phyloP scores from a whole-genome alignment of 2,888 invertebrate species.

The Pammene fasciana region DNA sequence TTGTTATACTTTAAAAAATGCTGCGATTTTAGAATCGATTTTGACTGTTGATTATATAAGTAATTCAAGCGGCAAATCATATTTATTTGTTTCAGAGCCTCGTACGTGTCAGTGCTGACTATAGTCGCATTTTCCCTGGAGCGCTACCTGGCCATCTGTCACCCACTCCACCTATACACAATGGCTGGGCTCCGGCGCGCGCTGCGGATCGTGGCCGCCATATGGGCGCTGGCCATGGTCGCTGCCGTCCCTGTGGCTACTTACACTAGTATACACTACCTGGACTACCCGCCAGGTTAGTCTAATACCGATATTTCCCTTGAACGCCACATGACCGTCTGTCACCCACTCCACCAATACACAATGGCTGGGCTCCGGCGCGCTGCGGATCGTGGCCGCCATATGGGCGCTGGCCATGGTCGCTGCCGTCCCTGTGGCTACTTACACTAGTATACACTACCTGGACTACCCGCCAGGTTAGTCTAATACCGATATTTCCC shows the following conservation, averaged over 20 bases:
- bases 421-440: too few relatives aligned
- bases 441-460: too few relatives aligned
- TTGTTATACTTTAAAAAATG: too few relatives aligned
- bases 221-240: conserved; percentile 90
- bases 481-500: conserved; percentile 80
- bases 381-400: conserved; percentile 74
- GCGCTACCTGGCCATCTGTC: conserved; percentile 95
- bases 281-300: conserved; percentile 88
- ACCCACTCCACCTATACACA: conserved; percentile 91
- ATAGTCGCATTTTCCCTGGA: conserved; percentile 96
- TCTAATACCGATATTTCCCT: background rate
- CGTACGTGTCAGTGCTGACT: conserved; percentile 95
- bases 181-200: conserved; percentile 93
- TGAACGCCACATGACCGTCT: too few relatives aligned
- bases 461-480: too few relatives aligned
- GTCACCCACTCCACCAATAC: conserved; percentile 75
- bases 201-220: conserved; percentile 87
- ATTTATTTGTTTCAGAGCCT: conserved; percentile 84
- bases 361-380: conserved; percentile 92
- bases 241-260: conserved; percentile 91
- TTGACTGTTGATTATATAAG: too few relatives aligned
- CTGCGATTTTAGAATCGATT: too few relatives aligned
- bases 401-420: too few relatives aligned
- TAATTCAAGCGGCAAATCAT: too few relatives aligned
- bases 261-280: conserved; percentile 89